Percentiles rank a stretch among this genome's conserved stretches.
Evolutionary conservation across 2,888 invertebrate species (phyloP).

Genomic region (Drosophila recens): DNA sequence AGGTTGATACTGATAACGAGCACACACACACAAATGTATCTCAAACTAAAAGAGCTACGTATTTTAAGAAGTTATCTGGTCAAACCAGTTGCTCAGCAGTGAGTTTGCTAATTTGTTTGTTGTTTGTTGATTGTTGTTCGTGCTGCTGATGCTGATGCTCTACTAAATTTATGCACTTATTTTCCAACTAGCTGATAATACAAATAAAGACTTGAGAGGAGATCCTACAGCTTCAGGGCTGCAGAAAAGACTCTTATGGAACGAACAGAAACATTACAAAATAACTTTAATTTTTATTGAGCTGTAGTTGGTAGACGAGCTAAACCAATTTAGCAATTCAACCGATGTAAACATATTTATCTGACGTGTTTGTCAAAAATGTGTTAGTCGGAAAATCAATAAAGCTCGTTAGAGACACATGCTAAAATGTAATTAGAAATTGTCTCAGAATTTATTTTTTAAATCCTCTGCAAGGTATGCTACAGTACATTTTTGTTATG

Average conservation of each 20-base stretch:
- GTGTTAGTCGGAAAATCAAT: neutral
- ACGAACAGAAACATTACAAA: neutral
- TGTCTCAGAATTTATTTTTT: neutral
- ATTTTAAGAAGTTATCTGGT: conserved; percentile 51
- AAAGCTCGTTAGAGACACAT: neutral
- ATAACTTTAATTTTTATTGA: too few relatives aligned
- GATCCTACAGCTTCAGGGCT: neutral
- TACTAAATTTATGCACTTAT: conserved; percentile 25
- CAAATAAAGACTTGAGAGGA: neutral
- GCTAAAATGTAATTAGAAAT: neutral
- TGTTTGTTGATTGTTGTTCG: conserved; percentile 22
- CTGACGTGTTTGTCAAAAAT: too few relatives aligned
- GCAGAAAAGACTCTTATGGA: neutral
- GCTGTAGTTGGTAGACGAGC: too few relatives aligned
- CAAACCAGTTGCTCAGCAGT: conserved; percentile 65
- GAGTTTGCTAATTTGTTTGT: conserved; percentile 49
- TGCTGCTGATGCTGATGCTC: conserved; percentile 2
- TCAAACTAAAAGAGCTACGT: conserved; percentile 21
- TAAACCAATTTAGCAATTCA: too few relatives aligned
- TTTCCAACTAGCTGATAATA: conserved; percentile 27
- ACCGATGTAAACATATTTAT: too few relatives aligned
- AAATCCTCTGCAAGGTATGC: neutral
- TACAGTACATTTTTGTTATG: neutral
- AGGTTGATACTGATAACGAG: conserved; percentile 71
- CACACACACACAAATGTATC: conserved; percentile 26